Conservation (phyloP, 2,797 vertebrate genomes). For the Pangasius mekongensis region DNA sequence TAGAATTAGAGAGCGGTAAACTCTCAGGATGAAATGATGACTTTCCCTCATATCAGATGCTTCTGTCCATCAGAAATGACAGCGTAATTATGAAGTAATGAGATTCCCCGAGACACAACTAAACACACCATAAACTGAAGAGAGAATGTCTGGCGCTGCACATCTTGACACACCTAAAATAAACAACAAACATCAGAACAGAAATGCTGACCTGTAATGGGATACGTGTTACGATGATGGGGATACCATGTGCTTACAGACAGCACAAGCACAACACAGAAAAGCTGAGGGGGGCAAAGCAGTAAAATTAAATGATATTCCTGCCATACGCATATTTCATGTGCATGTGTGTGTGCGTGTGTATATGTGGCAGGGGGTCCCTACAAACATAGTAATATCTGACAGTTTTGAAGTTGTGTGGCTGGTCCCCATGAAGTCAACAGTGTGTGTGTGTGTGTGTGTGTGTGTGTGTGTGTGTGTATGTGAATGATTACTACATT, state of each 20-base stretch:
- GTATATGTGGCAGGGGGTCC: background rate
- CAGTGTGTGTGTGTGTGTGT: too few species aligned
- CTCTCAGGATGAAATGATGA: background rate
- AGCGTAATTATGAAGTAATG: background rate
- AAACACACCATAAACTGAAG: conserved; percentile 14
- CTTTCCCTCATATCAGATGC: background rate
- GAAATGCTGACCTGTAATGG: background rate
- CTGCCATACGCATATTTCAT: background rate
- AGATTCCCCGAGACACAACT: background rate
- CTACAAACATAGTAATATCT: background rate
- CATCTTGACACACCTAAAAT: conserved; percentile 10
- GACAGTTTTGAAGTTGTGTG: background rate
- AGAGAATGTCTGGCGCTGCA: conserved; percentile 8
- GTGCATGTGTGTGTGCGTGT: background rate
- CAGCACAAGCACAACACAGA: background rate
- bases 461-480: background rate
- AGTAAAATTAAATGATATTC: conserved; percentile 12
- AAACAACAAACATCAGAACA: background rate
- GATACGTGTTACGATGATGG: conserved; percentile 2
- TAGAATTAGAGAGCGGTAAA: background rate
- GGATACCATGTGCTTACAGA: background rate
- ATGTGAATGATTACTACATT: conserved; percentile 9
- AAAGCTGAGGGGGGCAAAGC: background rate
- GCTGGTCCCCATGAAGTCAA: background rate
- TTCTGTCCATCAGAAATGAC: background rate